Conservation (phyloP, 2,113 vertebrate genomes). For the Atractosteus spatula region DNA sequence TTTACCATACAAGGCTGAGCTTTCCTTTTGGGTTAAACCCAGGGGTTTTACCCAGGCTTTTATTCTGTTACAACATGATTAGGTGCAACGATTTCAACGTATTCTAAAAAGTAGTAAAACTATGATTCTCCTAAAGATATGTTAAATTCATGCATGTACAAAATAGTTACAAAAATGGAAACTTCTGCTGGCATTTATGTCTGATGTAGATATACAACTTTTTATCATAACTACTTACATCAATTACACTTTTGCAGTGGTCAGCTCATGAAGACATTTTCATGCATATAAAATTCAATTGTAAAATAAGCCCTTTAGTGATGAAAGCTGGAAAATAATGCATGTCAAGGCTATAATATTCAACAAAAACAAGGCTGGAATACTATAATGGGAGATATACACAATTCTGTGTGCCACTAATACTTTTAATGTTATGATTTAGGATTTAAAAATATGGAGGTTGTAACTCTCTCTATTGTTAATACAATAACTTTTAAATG, state of each 20-base stretch:
- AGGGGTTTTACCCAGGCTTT: background rate
- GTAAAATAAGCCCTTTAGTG: too few species aligned
- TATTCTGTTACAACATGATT: conserved; percentile 3
- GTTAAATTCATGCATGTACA: conserved; percentile 15
- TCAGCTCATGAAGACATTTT: too few species aligned
- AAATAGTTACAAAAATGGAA: conserved; percentile 11
- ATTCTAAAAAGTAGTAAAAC: background rate
- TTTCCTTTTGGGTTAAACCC: conserved; percentile 64
- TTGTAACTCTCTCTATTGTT: conserved; percentile 7
- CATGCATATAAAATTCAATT: too few species aligned
- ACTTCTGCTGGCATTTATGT: conserved; percentile 8
- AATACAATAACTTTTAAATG: conserved; percentile 49
- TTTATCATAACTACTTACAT: conserved; percentile 14
- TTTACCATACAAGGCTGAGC: conserved; percentile 47
- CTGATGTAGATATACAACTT: conserved; percentile 10
- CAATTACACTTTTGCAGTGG: conserved; percentile 4
- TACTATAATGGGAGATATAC: background rate
- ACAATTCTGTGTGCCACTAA: background rate
- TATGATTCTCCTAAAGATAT: conserved; percentile 13
- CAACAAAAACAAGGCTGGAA: background rate
- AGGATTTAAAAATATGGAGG: background rate
- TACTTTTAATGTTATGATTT: background rate
- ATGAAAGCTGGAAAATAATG: background rate
- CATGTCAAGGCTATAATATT: background rate
- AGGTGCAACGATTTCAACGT: background rate